Evolutionary conservation across 2,888 invertebrate genomes (phyloP).

Genomic region (Nesidiocoris tenuis): DNA sequence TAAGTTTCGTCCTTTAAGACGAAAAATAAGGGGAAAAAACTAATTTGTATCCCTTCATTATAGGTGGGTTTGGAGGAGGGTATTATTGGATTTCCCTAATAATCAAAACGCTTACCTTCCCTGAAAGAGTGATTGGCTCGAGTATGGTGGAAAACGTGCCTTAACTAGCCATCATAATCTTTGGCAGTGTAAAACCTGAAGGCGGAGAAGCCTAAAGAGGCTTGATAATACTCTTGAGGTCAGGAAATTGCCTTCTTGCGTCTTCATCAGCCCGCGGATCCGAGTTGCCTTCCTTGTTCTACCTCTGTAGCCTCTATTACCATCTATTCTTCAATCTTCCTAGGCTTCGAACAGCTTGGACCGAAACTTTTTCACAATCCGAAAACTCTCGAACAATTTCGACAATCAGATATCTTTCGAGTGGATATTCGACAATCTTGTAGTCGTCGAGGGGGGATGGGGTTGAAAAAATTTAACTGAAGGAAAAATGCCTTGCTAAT

Average conservation of each 20-base stretch:
- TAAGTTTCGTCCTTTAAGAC: too few relatives aligned
- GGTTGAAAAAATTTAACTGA: too few relatives aligned
- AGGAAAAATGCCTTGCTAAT: too few relatives aligned
- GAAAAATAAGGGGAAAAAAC: too few relatives aligned
- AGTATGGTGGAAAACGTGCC: slow-evolving; percentile 8
- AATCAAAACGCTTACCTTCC: background rate
- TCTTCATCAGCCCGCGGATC: slow-evolving; percentile 14
- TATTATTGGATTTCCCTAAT: too few relatives aligned
- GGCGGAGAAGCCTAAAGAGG: background rate
- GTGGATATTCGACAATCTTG: too few relatives aligned
- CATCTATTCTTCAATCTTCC: too few relatives aligned
- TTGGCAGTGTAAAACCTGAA: background rate
- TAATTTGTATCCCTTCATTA: too few relatives aligned
- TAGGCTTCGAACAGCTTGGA: background rate
- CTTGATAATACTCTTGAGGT: slow-evolving; percentile 29
- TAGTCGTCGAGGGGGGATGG: too few relatives aligned
- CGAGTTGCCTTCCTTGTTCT: background rate
- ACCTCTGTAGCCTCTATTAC: background rate
- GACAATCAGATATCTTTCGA: too few relatives aligned
- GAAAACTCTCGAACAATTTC: background rate
- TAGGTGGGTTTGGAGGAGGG: too few relatives aligned
- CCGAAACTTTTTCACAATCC: background rate
- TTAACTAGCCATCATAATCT: slow-evolving; percentile 27
- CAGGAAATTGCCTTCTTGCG: slow-evolving; percentile 35
- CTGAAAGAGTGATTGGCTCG: background rate